These are phyloP conservation scores for Carcina quercana DNA, from an alignment of 2,888 invertebrate genomes.

Conservation along the genomic window DNA sequence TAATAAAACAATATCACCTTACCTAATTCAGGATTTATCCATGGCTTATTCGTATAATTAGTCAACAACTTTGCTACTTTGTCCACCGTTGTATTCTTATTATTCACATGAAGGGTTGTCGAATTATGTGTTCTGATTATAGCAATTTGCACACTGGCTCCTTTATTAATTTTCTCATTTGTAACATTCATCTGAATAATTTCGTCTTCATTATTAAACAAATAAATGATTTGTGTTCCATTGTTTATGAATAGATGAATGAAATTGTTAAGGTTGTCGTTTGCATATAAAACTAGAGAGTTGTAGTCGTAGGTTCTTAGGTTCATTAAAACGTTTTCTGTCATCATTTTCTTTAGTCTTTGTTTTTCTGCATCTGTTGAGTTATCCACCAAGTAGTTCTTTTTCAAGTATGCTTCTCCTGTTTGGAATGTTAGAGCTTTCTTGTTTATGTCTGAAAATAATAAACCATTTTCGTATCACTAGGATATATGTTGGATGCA, in stretches of 20 bases:
- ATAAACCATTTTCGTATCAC: not conserved
- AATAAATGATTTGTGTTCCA: constrained; percentile 85
- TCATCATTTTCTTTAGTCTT: constrained; percentile 82
- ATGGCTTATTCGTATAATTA: constrained; percentile 89
- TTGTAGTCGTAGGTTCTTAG: constrained; percentile 89
- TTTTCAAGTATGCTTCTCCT: constrained; percentile 84
- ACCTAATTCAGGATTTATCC: constrained; percentile 89
- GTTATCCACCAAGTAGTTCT: constrained; percentile 83
- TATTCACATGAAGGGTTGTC: constrained; percentile 88
- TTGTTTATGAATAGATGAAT: constrained; percentile 90
- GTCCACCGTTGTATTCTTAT: constrained; percentile 80
- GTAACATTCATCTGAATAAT: constrained; percentile 86
- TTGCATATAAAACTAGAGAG: constrained; percentile 90
- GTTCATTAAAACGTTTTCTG: constrained; percentile 89
- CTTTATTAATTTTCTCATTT: constrained; percentile 83
- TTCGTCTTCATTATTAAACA: constrained; percentile 88
- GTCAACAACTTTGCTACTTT: constrained; percentile 81
- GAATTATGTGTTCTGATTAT: constrained; percentile 81
- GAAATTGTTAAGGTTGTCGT: constrained; percentile 95
- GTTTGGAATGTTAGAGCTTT: constrained; percentile 92
- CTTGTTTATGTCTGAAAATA: constrained; percentile 86
- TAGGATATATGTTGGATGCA: not conserved
- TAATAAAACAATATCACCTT: constrained; percentile 22
- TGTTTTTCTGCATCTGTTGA: constrained; percentile 76
- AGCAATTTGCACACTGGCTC: constrained; percentile 92